Base-by-base conservation (phyloP, 2,888 invertebrate genomes). In the Leucozona laternaria region DNA sequence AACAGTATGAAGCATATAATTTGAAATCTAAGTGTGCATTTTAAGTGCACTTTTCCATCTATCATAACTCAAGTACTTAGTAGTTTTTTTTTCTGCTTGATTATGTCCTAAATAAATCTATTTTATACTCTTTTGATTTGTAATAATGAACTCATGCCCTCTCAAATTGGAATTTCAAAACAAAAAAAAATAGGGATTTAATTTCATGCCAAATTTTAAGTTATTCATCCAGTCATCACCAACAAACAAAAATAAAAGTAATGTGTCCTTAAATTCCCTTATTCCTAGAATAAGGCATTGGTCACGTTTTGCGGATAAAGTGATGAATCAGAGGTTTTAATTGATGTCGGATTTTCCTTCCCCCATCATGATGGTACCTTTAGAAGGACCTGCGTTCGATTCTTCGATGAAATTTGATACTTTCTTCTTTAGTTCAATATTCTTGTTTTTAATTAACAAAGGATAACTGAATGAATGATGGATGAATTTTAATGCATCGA, bases 281-380 rank as follows among this genome's bases (percentile, higher is more conserved):
- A 85, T 85, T 85, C 77, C 73, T 50, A 31, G 85, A 85, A 85
- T 70, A 48, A 70, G 2, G 72, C 57, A 85, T 77, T 81, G 73
- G 85, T 85, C 85, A 85, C 85, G 81, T 85, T 58, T 73, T 31
- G 22, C 48, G 55, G 57, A 77, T 28, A 71, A 7, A 7, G 6
- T 53, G 37, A 53, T 80, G 80, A 77, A 68, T 77, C 77, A 68
- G 45, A 53, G 50, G 43, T 60, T 79, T 66, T 70, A 57, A 55
- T 62, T 64, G 79, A 34, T 45, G 28, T 28, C 34, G 20, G 37
- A 17, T 75, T 53, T 40, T 31, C 31, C 11, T 45, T 43, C 2
- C 4, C n/a, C 1, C n/a, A 40, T 22, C 20, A 8, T 8, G 43
- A 43, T 15, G 43, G n/a, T 45, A 2, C n/a, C n/a, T 28, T 7